Percentiles rank a stretch among this genome's conserved stretches.
Conservation (phyloP, 2,113 vertebrate species). For the Clarias macrocephalus region DNA sequence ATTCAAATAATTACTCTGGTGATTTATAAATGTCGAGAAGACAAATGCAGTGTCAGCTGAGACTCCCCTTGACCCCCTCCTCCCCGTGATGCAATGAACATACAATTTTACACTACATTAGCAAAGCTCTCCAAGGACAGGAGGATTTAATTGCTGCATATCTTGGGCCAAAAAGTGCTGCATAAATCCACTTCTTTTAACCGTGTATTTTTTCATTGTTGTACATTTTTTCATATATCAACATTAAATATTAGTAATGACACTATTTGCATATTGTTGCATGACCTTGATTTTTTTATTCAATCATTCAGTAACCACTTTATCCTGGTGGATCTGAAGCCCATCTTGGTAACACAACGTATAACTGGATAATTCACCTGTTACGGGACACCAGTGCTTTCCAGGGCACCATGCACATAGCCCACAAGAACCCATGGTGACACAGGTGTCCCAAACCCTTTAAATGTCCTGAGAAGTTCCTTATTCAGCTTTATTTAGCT, state of each 20-base stretch:
- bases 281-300: background rate
- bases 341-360: background rate
- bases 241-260: constrained; percentile 36
- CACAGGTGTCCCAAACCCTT: too few relatives aligned
- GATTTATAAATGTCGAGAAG: constrained; percentile 57
- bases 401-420: too few relatives aligned
- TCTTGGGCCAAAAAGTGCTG: constrained; percentile 49
- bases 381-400: too few relatives aligned
- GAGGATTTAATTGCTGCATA: constrained; percentile 51
- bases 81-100: constrained; percentile 43
- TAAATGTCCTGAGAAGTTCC: too few relatives aligned
- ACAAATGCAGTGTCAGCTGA: constrained; percentile 55
- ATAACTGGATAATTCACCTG: background rate
- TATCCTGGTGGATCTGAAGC: background rate
- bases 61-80: constrained; percentile 34
- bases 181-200: constrained; percentile 42
- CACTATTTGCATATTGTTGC: background rate
- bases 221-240: constrained; percentile 5
- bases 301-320: background rate
- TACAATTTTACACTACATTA: constrained; percentile 58
- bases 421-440: too few relatives aligned
- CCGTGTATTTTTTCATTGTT: constrained; percentile 11
- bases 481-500: too few relatives aligned
- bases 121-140: constrained; percentile 44
- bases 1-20: constrained; percentile 56